Base-by-base conservation (phyloP, 2,888 invertebrate species). In the Ochropacha duplaris region DNA sequence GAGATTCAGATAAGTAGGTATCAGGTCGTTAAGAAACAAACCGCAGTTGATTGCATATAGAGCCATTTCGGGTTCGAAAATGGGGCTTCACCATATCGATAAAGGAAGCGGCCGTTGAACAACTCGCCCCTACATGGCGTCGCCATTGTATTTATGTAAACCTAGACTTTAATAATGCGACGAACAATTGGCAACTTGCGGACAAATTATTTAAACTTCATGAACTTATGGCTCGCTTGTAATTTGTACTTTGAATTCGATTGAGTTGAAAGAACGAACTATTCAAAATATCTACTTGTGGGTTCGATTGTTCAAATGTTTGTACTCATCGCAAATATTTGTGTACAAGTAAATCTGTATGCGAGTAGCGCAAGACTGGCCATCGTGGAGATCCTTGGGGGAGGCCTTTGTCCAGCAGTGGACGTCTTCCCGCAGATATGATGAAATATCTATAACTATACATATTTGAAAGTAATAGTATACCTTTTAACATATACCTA, bases 61-160 rank as follows among this genome's bases (percentile, higher is more conserved):
- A 64, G 72, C 73, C 76, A 78, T 71, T 60, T n/a, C 58, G 70
- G 31, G 26, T 28, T 77, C 77, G 44, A 59, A 69, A 72, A 71
- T 22, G 76, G 78, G 4, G 16, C 19, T 39, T 22, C 51, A 19
- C 83, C 79, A 68, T 81, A 78, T 62, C 57, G 59, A 75, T 78
- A 76, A 77, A 81, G 85, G 85, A 84, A 84, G 72, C 78, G 69
- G 9, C 5, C 74, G 62, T 71, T 79, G 79, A 70, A 73, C 64
- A 55, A 57, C 60, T 55, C 58, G 55, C 55, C 76, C 79, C 55
- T 54, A 76, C 74, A 79, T 61, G 78, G 85, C 59, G 49, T 56
- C 59, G 54, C 84, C 62, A 84, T 86, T 86, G 86, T 86, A 61
- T 72, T 67, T 71, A 77, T 79, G 75, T 74, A 64, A 78, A 77